Percentiles rank a stretch among this genome's conserved stretches.
These are phyloP conservation scores for Teleogryllus occipitalis DNA, from an alignment of 1,140 invertebrate genomes.

Conservation along the genomic window DNA sequence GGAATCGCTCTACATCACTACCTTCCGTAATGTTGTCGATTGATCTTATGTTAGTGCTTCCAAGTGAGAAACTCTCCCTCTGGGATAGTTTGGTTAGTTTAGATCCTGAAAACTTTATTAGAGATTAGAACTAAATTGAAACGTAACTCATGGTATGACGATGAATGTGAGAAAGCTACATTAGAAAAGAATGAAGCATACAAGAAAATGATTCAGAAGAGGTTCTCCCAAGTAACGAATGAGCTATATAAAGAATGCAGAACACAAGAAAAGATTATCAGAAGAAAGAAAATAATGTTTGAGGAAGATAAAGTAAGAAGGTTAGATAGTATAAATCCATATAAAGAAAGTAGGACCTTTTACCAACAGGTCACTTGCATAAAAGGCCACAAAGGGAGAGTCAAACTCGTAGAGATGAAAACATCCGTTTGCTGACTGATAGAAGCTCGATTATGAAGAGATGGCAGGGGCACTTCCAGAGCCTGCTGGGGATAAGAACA, in stretches of 20 bases:
- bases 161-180: constrained; percentile 1
- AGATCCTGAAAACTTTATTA: too few relatives aligned
- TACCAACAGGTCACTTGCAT: not conserved
- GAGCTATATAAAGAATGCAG: not conserved
- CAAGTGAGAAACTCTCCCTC: too few relatives aligned
- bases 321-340: not conserved
- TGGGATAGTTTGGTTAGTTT: too few relatives aligned
- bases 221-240: not conserved
- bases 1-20: too few relatives aligned
- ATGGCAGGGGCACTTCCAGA: not conserved
- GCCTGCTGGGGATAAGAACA: not conserved
- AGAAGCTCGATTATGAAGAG: not conserved
- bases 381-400: not conserved
- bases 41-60: too few relatives aligned
- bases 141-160: constrained; percentile 16
- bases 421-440: not conserved
- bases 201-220: constrained; percentile 13
- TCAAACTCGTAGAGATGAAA: not conserved
- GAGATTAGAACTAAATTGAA: too few relatives aligned
- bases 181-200: not conserved
- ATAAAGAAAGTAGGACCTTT: not conserved
- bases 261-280: not conserved
- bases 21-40: too few relatives aligned
- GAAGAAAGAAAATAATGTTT: not conserved
- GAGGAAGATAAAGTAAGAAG: not conserved